Conservation (phyloP, 2,888 invertebrate species). For the Galerucella nymphaeae region DNA sequence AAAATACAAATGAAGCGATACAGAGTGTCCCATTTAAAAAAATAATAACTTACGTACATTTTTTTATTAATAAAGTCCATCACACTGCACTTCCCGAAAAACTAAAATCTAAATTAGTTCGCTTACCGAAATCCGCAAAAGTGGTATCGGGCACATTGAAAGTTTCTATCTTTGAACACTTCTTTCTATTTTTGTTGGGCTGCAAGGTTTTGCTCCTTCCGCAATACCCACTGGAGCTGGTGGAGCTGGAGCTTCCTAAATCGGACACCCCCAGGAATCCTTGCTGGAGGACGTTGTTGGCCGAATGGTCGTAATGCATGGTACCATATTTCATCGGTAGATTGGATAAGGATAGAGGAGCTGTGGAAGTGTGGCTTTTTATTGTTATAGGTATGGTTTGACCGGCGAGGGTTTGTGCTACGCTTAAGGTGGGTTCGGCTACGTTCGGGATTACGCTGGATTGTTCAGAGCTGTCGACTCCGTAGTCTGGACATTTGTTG, state of each 20-base stretch:
- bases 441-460: conserved; percentile 46
- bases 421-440: conserved; percentile 39
- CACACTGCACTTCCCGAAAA: conserved; percentile 64
- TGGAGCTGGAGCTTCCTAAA: conserved; percentile 61
- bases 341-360: conserved; percentile 53
- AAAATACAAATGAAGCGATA: no score
- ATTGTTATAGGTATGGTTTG: conserved; percentile 66
- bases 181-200: conserved; percentile 57
- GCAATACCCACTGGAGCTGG: conserved; percentile 61
- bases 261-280: conserved; percentile 64
- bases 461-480: conserved; percentile 50
- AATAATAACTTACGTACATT: not conserved
- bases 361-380: conserved; percentile 59
- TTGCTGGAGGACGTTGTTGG: conserved; percentile 59
- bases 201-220: conserved; percentile 63
- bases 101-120: conserved; percentile 58
- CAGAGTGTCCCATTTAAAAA: not conserved
- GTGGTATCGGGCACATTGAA: conserved; percentile 62
- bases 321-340: conserved; percentile 58
- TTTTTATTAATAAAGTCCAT: no score
- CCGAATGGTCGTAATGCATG: conserved; percentile 48
- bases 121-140: conserved; percentile 57
- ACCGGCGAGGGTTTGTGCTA: conserved; percentile 59
- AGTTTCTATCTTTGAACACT: conserved; percentile 63
- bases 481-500: conserved; percentile 61